Base-by-base conservation (phyloP, 2,797 vertebrate species). In the Nyctalus aviator region DNA sequence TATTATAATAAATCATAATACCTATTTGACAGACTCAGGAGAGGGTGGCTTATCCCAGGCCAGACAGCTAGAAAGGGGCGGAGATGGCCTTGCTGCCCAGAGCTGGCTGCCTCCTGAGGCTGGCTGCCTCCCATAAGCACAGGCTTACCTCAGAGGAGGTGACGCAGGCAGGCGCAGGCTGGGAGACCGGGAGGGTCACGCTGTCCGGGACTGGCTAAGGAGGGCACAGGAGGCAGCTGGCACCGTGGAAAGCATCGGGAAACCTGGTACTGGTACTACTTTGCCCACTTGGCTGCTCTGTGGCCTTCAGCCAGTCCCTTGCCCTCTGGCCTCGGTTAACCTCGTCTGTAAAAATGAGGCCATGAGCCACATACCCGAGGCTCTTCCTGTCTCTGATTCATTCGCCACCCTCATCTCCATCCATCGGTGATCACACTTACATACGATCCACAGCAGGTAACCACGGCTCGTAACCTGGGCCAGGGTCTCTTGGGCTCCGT, bases 1-100 rank as follows among this genome's bases (percentile, higher is more conserved):
- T 35, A 83, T 73, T 71, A 93, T 5, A 95, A 76, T n/a, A 15
- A 71, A 72, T 87, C 64, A 46, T 7, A 95, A 72, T 41, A 23
- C 35, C 55, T 57, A 12, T 23, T 79, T 87, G 30, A 27, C 37
- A 30, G 87, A 75, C 69, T 44, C 53, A 82, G 93, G 48, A 89
- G 78, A 46, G 32, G 50, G 46, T 46, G 83, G 79, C 57, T 91
- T 66, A 71, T 35, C 44, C 35, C 12, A 68, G 86, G 73, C 32
- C 50, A 69, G 77, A 53, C 20, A 76, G 90, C 57, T 72, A 44
- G 32, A 64, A 62, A 88, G 44, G 37, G 20, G 23, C 18, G 3
- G 75, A 18, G 21, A 41, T n/a, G 66, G n/a, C 17, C 55, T 62
- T 46, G 55, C 62, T 8, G 7, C 18, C 41, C 44, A 20, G 10